Percentiles rank a stretch among this genome's conserved stretches.
Conservation (phyloP, 2,797 vertebrate genomes). For the Clarias fuscus region DNA sequence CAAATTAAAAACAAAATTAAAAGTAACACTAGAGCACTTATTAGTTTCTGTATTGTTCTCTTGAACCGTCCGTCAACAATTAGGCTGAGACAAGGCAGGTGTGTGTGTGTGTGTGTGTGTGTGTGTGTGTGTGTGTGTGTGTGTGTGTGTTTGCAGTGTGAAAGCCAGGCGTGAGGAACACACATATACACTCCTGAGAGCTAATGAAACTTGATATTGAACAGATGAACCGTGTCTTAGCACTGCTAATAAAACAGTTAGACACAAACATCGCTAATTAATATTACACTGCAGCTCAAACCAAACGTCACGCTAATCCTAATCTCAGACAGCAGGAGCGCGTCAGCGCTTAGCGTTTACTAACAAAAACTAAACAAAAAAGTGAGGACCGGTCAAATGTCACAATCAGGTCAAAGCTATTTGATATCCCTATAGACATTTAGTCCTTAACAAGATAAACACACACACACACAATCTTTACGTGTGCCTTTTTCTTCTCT, state of each 20-base stretch:
- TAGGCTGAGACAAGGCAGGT: neutral
- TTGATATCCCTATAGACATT: neutral
- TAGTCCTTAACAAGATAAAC: neutral
- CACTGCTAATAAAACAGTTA: neutral
- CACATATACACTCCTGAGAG: neutral
- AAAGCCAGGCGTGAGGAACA: neutral
- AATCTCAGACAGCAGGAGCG: neutral
- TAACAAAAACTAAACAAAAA: too few relatives aligned
- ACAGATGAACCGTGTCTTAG: neutral
- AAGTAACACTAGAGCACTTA: neutral
- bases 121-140: too few relatives aligned
- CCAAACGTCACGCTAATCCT: neutral
- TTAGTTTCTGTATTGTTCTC: neutral
- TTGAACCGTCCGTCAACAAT: neutral
- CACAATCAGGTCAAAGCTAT: too few relatives aligned
- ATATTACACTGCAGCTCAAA: neutral
- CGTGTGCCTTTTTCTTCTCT: neutral
- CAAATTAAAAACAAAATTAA: neutral
- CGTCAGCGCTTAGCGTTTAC: too few relatives aligned
- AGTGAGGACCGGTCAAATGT: too few relatives aligned
- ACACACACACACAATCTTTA: neutral
- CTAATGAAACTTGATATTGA: neutral
- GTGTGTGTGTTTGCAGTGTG: neutral
- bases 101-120: conserved; percentile 1
- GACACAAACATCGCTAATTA: neutral